Evolutionary conservation across 2,113 vertebrate species (phyloP), one percentile per base, ranked within the genome.

Genomic region (Cottus gobio): DNA sequence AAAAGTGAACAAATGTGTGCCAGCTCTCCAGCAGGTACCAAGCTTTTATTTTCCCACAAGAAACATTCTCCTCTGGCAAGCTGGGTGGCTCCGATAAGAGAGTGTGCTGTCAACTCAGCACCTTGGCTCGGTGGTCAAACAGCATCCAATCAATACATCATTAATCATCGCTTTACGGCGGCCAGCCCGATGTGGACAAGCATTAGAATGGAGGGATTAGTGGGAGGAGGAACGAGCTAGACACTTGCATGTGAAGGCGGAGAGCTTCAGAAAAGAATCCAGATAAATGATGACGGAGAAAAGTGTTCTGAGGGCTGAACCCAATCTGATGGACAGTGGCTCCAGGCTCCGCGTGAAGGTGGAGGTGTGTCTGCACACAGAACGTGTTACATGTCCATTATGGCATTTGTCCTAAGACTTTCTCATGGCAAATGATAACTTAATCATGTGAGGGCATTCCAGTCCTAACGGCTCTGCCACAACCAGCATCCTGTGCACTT

Each of bases 91-190:
- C 82, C 86, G 93, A 94, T 93, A 94, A 94, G 92, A 83, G 77
- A 79, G 85, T 76, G 79, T 66, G 87, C 84, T 90, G 92, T 93
- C 90, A 90, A 92, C 89, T 94, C 94, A 94, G 92, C 93, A 94
- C 87, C 92, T 88, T 78, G 78, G 79, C 82, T 89, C 68, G 0
- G 71, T 68, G 88, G 70, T 75, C 74, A 93, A 90, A 89, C 84
- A 85, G 80, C n/a, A n/a, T 63, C 88, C 85, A 90, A 94, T 95
- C 94, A 87, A 94, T 95, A 93, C 84, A 85, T 93, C 91, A 91
- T 94, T 93, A 94, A 93, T 94, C 94, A 94, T 79, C 12, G 83
- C 74, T 92, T 93, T 93, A 93, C 92, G 88, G 91, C 89, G 89
- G 91, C 86, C 83, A 24, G 89, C 77, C 86, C 56, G 60, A 89